A percentile compares a stretch with the other conserved stretches of the same genome.
phyloP scores from a whole-genome alignment of 92 coral and sea anemone species.

The Paragorgia papillata region DNA sequence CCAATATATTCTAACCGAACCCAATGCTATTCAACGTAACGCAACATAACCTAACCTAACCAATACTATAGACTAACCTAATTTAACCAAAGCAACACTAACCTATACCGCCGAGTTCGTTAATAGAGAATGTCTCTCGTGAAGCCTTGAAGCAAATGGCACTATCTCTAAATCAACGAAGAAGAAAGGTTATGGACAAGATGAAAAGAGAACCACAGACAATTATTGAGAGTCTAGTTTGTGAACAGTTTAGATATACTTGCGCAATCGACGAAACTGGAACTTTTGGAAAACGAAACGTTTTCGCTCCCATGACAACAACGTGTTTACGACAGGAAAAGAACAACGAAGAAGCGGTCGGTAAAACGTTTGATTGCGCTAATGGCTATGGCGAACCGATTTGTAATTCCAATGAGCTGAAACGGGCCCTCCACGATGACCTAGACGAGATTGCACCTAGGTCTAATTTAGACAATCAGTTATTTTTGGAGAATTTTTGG shows the following conservation, averaged over 20 bases:
- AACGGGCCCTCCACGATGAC: neutral
- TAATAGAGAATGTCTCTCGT: neutral
- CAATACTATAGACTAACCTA: no score
- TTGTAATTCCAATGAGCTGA: neutral
- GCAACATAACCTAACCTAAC: no score
- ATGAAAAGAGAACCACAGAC: constrained; percentile 12
- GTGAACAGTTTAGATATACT: neutral
- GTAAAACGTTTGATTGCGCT: neutral
- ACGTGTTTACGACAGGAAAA: neutral
- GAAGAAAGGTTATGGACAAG: constrained; percentile 22
- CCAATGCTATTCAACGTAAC: no score
- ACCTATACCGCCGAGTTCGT: no score
- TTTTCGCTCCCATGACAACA: neutral
- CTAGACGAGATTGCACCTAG: neutral
- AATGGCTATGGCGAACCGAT: neutral
- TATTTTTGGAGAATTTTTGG: constrained; percentile 22
- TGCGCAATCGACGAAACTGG: neutral
- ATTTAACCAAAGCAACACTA: no score
- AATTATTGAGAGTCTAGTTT: neutral
- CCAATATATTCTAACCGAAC: no score
- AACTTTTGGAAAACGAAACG: neutral
- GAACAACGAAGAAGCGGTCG: neutral
- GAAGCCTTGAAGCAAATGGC: constrained; percentile 8
- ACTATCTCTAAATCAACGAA: constrained; percentile 5
- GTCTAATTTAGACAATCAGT: neutral